phyloP scores from a whole-genome alignment of 2,888 invertebrate species.

The Nasonia oneida region DNA sequence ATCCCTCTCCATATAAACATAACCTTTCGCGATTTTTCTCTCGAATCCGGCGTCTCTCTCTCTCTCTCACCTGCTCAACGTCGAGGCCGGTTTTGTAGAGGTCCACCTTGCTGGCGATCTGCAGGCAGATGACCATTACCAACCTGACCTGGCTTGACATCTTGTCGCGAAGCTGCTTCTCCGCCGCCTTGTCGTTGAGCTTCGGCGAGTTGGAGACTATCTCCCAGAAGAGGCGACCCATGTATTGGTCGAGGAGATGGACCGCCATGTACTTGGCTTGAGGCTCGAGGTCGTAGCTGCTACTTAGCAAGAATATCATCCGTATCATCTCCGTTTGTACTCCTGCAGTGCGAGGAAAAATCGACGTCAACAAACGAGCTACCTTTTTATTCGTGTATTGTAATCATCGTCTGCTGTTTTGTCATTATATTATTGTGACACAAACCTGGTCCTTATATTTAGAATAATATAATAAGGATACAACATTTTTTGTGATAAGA shows the following conservation, averaged over 20 bases:
- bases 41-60: background rate
- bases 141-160: conserved; percentile 68
- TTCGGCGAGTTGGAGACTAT: background rate
- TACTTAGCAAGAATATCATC: conserved; percentile 69
- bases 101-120: conserved; percentile 74
- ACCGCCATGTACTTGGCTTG: conserved; percentile 72
- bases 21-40: background rate
- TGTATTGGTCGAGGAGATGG: conserved; percentile 73
- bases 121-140: conserved; percentile 72
- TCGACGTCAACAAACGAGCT: background rate
- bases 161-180: conserved; percentile 60
- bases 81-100: conserved; percentile 48
- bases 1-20: background rate
- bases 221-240: conserved; percentile 62
- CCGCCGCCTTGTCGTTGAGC: background rate
- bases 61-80: conserved; percentile 44
- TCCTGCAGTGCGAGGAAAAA: conserved; percentile 63
- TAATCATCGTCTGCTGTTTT: no score
- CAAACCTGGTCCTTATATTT: no score
- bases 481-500: no score
- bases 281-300: conserved; percentile 67
- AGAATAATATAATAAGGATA: no score
- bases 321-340: conserved; percentile 68
- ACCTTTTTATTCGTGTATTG: no score
- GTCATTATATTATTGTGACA: no score